Evolutionary conservation across 1,140 invertebrate species (phyloP), one percentile per base, ranked within the genome.

Genomic region (Habropoda laboriosa): DNA sequence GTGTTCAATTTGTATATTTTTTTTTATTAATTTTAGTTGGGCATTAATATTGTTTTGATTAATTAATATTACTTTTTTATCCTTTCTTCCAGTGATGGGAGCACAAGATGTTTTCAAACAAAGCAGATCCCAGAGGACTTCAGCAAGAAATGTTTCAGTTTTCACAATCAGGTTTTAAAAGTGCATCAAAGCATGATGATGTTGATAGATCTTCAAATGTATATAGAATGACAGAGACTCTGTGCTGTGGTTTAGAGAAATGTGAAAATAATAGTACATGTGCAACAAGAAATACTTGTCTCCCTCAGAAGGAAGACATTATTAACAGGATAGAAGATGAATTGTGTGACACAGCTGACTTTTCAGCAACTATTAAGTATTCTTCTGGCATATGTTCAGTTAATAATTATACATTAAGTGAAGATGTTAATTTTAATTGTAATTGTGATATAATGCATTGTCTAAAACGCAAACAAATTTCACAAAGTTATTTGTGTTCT

Each of bases 51-150:
- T 4, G 24, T 58, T 8, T 77, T 53, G 12, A 53, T 18, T 45
- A 47, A 74, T 72, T 24, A 24, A 8, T 55, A 58, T 42, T 70
- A 70, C 6, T 58, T 18, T 45, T 77, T 57, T 40, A 47, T 68
- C n/a, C n/a, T 72, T 75, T 64, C 71, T 90, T 89, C 38, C 67
- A 90, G 89, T 89, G 79, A 89, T 85, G 86, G 82, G 66, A 87
- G 55, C 21, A 10, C 61, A 82, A 81, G 47, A 89, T 89, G 88
- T 64, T 72, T 71, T 71, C 74, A 57, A 85, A 47, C 64, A 49
- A 47, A 82, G 61, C 71, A 80, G 70, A 68, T 84, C 47, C 58
- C 68, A 58, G 53, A 86, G 78, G 58, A 76, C 42, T 58, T 61
- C 35, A 58, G 61, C 60, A 60, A 82, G 81, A 89, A 75, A 88